phyloP scores from a whole-genome alignment of 2,888 invertebrate species.

The Automeris io region DNA sequence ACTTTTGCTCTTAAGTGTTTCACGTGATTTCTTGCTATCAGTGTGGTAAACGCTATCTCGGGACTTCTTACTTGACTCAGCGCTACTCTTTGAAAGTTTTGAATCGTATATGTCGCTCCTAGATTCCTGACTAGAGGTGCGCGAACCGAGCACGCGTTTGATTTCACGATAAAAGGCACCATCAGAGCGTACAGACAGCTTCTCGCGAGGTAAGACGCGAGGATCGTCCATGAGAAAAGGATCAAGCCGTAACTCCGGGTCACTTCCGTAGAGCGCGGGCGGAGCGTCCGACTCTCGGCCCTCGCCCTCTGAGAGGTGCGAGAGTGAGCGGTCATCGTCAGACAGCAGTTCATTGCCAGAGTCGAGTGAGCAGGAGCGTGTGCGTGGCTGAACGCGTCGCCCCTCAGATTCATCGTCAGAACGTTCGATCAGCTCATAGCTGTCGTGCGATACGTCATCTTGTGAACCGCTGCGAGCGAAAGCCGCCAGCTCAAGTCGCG shows the following conservation, averaged over 20 bases:
- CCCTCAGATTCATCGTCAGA: slow-evolving; percentile 79
- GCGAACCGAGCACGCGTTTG: slow-evolving; percentile 78
- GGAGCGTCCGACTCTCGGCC: slow-evolving; percentile 75
- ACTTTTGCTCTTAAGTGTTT: slow-evolving; percentile 79
- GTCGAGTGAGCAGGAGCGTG: slow-evolving; percentile 84
- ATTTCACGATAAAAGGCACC: slow-evolving; percentile 84
- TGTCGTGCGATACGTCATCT: slow-evolving; percentile 92
- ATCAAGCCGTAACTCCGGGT: slow-evolving; percentile 83
- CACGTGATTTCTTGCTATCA: slow-evolving; percentile 80
- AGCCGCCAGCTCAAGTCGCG: slow-evolving; percentile 79
- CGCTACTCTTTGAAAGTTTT: slow-evolving; percentile 80
- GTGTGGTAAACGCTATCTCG: slow-evolving; percentile 80
- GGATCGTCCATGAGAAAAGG: slow-evolving; percentile 88
- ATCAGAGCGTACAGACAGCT: slow-evolving; percentile 83
- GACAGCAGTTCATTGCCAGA: slow-evolving; percentile 87
- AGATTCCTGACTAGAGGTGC: slow-evolving; percentile 83
- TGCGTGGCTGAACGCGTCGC: slow-evolving; percentile 51
- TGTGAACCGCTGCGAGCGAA: slow-evolving; percentile 84
- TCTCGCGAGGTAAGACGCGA: slow-evolving; percentile 83
- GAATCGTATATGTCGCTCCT: slow-evolving; percentile 82
- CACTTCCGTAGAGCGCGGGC: slow-evolving; percentile 81
- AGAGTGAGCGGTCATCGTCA: slow-evolving; percentile 81
- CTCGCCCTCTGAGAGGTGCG: slow-evolving; percentile 68
- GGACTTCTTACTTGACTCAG: slow-evolving; percentile 80
- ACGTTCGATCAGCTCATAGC: slow-evolving; percentile 89